Evolutionary conservation across 2,888 invertebrate genomes (phyloP).

Genomic region (Tuberolachnus salignus): DNA sequence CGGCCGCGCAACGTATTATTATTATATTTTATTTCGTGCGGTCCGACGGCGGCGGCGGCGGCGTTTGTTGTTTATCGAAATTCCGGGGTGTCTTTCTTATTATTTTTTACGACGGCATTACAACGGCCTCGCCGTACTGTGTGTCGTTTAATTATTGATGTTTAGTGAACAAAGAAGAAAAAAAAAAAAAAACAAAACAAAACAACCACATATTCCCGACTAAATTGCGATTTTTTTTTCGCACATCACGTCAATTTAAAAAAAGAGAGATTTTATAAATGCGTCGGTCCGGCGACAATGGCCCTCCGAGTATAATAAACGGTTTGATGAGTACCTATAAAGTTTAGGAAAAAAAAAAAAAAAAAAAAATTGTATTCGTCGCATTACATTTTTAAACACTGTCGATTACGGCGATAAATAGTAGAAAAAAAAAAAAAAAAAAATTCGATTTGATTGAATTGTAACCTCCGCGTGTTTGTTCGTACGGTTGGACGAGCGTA

Average conservation of each 20-base stretch:
- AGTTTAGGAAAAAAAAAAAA: too few relatives aligned
- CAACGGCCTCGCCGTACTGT: neutral
- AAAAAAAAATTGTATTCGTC: too few relatives aligned
- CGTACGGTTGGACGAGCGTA: neutral
- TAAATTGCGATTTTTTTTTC: neutral
- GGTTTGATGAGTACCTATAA: too few relatives aligned
- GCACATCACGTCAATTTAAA: neutral
- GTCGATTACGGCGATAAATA: too few relatives aligned
- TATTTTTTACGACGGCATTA: neutral
- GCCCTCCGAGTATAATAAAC: too few relatives aligned
- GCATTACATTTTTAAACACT: too few relatives aligned
- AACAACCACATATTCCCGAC: too few relatives aligned
- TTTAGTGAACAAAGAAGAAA: too few relatives aligned
- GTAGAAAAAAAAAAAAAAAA: slow-evolving; percentile 8
- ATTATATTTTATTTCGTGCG: too few relatives aligned
- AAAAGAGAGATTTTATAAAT: neutral
- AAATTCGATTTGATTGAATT: neutral
- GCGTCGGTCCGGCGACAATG: neutral
- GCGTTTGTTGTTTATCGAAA: neutral
- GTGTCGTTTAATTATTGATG: neutral
- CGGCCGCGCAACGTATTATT: too few relatives aligned
- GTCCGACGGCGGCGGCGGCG: too few relatives aligned
- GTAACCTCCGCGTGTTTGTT: neutral
- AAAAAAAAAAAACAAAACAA: too few relatives aligned
- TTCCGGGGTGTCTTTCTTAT: neutral